Conservation (phyloP, 2,888 invertebrate genomes). For the Ganaspis brasiliensis region DNA sequence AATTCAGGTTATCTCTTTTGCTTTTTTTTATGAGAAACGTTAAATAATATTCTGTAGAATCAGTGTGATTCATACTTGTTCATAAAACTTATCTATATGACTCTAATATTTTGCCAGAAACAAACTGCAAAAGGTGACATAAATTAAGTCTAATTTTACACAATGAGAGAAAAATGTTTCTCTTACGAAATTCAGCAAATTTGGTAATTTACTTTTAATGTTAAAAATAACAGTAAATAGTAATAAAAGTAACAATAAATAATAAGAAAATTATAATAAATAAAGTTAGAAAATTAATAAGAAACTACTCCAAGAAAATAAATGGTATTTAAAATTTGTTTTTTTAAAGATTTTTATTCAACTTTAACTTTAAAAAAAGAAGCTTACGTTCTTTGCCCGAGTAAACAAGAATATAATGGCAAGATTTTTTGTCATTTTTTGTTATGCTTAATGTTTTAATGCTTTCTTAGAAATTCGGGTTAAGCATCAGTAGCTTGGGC, state of each 20-base stretch:
- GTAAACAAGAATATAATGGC: no score
- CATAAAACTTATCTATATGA: constrained; percentile 36
- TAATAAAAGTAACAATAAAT: no score
- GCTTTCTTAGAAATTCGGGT: constrained; percentile 24
- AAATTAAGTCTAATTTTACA: neutral
- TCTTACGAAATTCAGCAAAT: no score
- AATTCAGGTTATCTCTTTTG: constrained; percentile 27
- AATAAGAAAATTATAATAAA: no score
- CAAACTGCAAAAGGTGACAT: constrained; percentile 5
- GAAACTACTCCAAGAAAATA: no score
- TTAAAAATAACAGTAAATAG: no score
- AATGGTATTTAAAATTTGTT: no score
- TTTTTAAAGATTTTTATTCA: no score
- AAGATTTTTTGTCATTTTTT: neutral
- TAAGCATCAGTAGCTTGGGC: neutral
- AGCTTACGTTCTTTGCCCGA: no score
- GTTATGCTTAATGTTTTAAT: neutral
- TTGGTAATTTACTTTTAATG: no score
- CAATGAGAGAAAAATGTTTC: neutral
- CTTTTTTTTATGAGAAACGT: constrained; percentile 30
- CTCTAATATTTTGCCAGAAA: constrained; percentile 3
- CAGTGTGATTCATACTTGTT: constrained; percentile 35
- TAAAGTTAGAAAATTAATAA: no score
- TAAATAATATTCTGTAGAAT: constrained; percentile 41
- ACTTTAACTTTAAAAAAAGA: no score